phyloP scores from a whole-genome alignment of 2,888 invertebrate genomes.

The Eustalomyia histrio region DNA sequence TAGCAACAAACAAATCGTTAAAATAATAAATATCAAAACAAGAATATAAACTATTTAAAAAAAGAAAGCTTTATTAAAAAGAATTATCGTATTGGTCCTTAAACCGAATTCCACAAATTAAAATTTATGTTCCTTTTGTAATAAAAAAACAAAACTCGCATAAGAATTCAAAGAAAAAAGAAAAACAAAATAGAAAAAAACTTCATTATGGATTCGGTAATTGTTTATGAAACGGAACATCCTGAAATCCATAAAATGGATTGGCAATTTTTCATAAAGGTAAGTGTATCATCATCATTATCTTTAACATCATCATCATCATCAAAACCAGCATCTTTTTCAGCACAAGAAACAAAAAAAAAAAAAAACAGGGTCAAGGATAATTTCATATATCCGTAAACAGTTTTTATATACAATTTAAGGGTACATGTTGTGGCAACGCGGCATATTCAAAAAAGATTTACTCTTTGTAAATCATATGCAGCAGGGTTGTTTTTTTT shows the following conservation, averaged over 20 bases:
- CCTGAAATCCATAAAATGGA: conserved; percentile 71
- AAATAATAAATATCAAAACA: conserved; percentile 26
- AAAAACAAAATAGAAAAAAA: too few relatives aligned
- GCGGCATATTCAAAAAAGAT: conserved; percentile 13
- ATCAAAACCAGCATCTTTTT: conserved; percentile 18
- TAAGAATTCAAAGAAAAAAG: background rate
- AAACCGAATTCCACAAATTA: conserved; percentile 17
- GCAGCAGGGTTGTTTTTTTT: background rate
- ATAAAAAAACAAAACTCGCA: background rate
- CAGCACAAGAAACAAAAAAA: too few relatives aligned
- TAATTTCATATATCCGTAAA: conserved; percentile 60
- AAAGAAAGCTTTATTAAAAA: conserved; percentile 8
- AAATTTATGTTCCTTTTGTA: conserved; percentile 42
- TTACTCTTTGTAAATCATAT: background rate
- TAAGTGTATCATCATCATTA: conserved; percentile 62
- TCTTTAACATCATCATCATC: conserved; percentile 5
- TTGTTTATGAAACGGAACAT: conserved; percentile 70
- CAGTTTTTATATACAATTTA: conserved; percentile 28
- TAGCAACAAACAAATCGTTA: background rate
- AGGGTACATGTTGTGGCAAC: conserved; percentile 25
- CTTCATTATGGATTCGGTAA: conserved; percentile 68
- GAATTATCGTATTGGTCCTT: background rate
- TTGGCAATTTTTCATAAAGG: conserved; percentile 79
- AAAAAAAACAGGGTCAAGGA: conserved; percentile 62
- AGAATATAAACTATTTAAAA: conserved; percentile 14